A percentile compares a stretch with the other conserved stretches of the same genome.
These are phyloP conservation scores for Neolamprologus brichardi DNA, from an alignment of 2,113 vertebrate genomes.

Conservation along the genomic window DNA sequence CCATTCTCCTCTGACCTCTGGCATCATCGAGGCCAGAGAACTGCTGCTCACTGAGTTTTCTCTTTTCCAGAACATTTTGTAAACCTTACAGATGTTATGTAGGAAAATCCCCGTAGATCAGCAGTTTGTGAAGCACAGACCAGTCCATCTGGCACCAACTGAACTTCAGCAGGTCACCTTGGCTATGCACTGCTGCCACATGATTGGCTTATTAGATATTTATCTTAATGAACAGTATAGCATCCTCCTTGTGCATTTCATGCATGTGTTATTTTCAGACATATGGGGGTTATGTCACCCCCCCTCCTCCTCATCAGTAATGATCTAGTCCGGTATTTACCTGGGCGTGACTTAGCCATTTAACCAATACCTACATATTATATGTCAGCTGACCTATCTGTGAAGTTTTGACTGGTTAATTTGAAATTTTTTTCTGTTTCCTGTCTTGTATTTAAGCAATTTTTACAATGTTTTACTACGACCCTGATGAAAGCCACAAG, in stretches of 20 bases:
- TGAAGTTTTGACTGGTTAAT: too few species aligned
- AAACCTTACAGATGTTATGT: background rate
- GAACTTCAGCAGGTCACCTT: background rate
- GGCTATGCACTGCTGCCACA: background rate
- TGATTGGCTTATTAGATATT: background rate
- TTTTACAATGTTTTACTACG: too few species aligned
- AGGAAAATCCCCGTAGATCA: background rate
- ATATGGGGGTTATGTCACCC: too few species aligned
- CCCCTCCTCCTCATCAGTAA: too few species aligned
- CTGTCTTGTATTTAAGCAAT: too few species aligned
- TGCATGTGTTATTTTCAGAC: too few species aligned
- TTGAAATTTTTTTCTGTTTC: too few species aligned
- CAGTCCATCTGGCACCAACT: background rate
- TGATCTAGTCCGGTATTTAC: too few species aligned
- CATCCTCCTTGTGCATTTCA: too few species aligned
- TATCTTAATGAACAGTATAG: background rate
- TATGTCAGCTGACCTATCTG: too few species aligned
- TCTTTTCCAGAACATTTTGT: background rate
- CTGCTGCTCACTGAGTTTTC: background rate
- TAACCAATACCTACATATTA: too few species aligned
- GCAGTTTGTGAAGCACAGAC: background rate
- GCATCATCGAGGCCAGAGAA: background rate
- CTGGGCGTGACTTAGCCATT: too few species aligned
- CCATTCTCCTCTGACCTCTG: background rate
- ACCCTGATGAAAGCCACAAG: fast-evolving